Evolutionary conservation across 2,113 vertebrate species (phyloP).

Genomic region (Campylomormyrus numenius): DNA sequence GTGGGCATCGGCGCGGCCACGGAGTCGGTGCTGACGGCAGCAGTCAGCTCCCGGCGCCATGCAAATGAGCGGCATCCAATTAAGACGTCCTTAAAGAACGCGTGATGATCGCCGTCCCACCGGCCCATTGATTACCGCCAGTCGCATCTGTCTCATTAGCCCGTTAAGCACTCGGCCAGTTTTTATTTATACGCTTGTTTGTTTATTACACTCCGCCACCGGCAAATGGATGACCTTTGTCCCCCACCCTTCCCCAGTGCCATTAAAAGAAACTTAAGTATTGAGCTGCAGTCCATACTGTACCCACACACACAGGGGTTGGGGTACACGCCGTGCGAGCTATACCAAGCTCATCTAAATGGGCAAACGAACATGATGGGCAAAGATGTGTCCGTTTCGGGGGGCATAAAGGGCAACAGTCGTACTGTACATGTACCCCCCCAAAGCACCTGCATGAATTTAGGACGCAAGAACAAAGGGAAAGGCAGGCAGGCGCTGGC

Average conservation of each 20-base stretch:
- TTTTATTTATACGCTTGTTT: slow-evolving; percentile 46
- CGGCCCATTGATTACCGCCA: slow-evolving; percentile 47
- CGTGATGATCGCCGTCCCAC: slow-evolving; percentile 42
- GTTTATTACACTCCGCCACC: slow-evolving; percentile 28
- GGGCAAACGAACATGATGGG: background rate
- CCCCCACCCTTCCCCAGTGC: background rate
- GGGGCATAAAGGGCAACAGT: background rate
- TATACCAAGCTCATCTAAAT: background rate
- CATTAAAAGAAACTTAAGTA: background rate
- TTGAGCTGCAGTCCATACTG: background rate
- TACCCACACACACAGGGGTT: background rate
- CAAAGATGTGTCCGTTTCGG: background rate
- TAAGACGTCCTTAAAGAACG: slow-evolving; percentile 46
- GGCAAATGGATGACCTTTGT: background rate
- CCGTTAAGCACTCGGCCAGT: slow-evolving; percentile 44
- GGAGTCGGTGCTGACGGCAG: slow-evolving; percentile 46
- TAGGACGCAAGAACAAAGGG: background rate
- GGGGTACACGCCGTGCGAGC: background rate
- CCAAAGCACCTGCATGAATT: background rate
- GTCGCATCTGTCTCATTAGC: slow-evolving; percentile 45
- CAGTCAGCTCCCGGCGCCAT: background rate
- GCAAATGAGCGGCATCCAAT: slow-evolving; percentile 50
- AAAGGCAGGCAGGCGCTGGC: background rate
- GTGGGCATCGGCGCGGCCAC: slow-evolving; percentile 32
- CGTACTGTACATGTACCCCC: background rate